phyloP scores from a whole-genome alignment of 2,113 vertebrate genomes.

The Sebastes fasciatus region DNA sequence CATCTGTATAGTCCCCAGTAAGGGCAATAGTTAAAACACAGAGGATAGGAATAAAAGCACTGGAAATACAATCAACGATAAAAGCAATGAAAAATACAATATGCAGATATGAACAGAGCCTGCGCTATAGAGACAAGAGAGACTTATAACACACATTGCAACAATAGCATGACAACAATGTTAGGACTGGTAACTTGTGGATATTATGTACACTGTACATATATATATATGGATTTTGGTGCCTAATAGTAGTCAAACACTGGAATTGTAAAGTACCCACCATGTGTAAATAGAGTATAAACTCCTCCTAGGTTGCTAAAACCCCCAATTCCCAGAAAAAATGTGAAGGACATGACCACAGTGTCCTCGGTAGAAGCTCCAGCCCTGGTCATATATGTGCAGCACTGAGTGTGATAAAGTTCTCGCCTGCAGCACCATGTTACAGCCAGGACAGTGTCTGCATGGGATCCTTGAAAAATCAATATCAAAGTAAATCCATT shows the following conservation, averaged over 20 bases:
- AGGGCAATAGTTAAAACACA: too few species aligned
- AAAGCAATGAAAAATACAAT: too few species aligned
- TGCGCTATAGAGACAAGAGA: too few species aligned
- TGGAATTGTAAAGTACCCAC: not conserved
- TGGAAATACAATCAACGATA: too few species aligned
- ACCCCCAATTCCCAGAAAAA: not conserved
- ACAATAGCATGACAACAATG: too few species aligned
- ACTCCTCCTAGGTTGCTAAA: not conserved
- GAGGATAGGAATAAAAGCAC: too few species aligned
- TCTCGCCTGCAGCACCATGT: conserved; percentile 27
- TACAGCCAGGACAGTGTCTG: not conserved
- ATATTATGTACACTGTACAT: too few species aligned
- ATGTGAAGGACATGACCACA: conserved; percentile 10
- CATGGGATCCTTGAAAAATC: conserved; percentile 1
- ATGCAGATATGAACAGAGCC: too few species aligned
- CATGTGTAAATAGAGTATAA: too few species aligned
- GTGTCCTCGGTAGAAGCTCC: not conserved
- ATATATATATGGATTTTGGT: not conserved
- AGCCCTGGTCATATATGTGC: not conserved
- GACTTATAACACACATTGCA: too few species aligned
- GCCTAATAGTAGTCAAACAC: not conserved
- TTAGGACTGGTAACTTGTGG: too few species aligned
- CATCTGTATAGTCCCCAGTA: too few species aligned
- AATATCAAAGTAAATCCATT: conserved; percentile 31
- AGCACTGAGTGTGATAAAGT: conserved; percentile 9